Percentiles rank a stretch among this genome's conserved stretches.
phyloP scores from a whole-genome alignment of 1,140 invertebrate species.

The Polypedilum pembai region DNA sequence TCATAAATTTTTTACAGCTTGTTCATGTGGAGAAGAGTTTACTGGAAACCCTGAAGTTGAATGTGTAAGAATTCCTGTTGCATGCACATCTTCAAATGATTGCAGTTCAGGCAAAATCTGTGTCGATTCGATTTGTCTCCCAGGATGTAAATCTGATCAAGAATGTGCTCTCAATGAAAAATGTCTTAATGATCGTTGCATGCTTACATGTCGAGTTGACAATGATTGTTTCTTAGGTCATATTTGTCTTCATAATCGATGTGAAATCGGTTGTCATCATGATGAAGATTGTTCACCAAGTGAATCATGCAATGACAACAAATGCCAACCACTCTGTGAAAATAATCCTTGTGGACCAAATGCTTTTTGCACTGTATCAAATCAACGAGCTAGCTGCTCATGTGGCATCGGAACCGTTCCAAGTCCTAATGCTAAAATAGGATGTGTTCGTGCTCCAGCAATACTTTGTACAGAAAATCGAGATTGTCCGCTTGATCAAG shows the following conservation, averaged over 20 bases:
- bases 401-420: conserved; percentile 71
- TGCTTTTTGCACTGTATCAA: conserved; percentile 67
- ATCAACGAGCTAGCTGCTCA: conserved; percentile 73
- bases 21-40: conserved; percentile 74
- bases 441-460: conserved; percentile 68
- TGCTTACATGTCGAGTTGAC: conserved; percentile 78
- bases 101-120: conserved; percentile 63
- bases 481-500: conserved; percentile 59
- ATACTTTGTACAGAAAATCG: conserved; percentile 61
- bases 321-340: conserved; percentile 70
- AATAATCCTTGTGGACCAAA: conserved; percentile 75
- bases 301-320: conserved; percentile 70
- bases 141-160: conserved; percentile 64
- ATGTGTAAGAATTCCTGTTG: conserved; percentile 73
- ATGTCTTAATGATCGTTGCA: conserved; percentile 70
- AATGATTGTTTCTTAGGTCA: conserved; percentile 88
- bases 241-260: conserved; percentile 77
- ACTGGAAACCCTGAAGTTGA: conserved; percentile 77
- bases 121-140: conserved; percentile 68
- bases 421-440: conserved; percentile 73
- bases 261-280: conserved; percentile 73
- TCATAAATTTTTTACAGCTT: conserved; percentile 38
- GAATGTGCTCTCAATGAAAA: conserved; percentile 87
- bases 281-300: conserved; percentile 79
- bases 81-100: conserved; percentile 61